Conservation (phyloP, 2,113 vertebrate species). For the Zosterops pallidus region DNA sequence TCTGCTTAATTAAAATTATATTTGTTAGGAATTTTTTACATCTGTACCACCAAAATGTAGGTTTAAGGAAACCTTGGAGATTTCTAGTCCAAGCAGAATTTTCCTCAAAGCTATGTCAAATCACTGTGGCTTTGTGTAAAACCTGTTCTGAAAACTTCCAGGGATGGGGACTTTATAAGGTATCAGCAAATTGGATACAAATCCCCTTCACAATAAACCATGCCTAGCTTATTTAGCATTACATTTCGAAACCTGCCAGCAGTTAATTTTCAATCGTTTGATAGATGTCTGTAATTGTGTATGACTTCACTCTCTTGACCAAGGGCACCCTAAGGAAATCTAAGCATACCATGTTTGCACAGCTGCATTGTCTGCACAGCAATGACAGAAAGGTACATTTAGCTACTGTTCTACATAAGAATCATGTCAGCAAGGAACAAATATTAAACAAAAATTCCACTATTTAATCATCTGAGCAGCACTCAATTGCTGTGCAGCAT, state of each 20-base stretch:
- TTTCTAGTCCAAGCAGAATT: neutral
- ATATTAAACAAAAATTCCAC: neutral
- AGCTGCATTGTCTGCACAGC: neutral
- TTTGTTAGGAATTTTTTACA: neutral
- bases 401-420: neutral
- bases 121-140: neutral
- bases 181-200: neutral
- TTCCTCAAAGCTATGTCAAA: neutral
- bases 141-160: neutral
- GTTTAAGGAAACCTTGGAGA: neutral
- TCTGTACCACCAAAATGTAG: neutral
- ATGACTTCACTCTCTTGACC: neutral
- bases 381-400: neutral
- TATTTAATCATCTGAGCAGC: neutral
- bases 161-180: neutral
- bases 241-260: neutral
- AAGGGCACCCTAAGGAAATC: neutral
- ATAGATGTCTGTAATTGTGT: neutral
- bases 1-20: neutral
- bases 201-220: neutral
- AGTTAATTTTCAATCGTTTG: neutral
- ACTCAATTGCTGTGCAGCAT: rapidly evolving
- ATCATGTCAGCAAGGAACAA: neutral
- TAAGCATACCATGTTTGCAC: neutral
- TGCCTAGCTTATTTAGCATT: neutral